Conservation (phyloP, 2,797 vertebrate genomes). For the Phoebastria nigripes region DNA sequence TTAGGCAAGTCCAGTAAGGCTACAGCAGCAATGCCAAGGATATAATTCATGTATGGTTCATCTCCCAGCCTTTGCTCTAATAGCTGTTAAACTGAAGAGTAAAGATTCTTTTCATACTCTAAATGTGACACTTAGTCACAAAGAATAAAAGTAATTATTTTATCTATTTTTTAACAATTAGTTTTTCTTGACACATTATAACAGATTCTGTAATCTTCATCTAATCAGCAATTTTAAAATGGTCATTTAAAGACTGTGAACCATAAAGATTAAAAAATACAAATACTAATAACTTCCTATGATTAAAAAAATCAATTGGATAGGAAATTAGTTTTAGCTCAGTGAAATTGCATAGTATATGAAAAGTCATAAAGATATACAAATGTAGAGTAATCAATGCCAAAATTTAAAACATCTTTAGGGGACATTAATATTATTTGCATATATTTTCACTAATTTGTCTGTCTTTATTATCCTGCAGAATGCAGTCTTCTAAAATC, state of each 20-base stretch:
- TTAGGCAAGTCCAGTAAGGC: background rate
- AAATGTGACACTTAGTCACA: background rate
- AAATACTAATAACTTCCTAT: background rate
- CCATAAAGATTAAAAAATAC: background rate
- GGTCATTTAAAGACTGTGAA: background rate
- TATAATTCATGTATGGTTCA: accelerated
- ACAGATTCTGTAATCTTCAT: background rate
- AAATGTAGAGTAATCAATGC: background rate
- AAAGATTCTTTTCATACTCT: background rate
- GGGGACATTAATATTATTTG: background rate
- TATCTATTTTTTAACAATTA: background rate
- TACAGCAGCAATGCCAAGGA: background rate
- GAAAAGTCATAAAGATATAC: background rate
- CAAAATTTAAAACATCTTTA: background rate
- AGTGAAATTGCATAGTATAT: background rate
- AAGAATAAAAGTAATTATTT: background rate
- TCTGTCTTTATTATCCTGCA: background rate
- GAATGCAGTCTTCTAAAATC: background rate
- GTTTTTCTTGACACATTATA: background rate
- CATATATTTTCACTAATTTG: constrained; percentile 4
- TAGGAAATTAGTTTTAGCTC: background rate
- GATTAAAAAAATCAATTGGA: constrained; percentile 6
- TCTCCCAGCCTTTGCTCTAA: background rate
- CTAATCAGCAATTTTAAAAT: background rate
- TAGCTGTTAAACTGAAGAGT: background rate